Evolutionary conservation across 2,797 vertebrate genomes (phyloP).

Genomic region (Labeo calbasu): DNA sequence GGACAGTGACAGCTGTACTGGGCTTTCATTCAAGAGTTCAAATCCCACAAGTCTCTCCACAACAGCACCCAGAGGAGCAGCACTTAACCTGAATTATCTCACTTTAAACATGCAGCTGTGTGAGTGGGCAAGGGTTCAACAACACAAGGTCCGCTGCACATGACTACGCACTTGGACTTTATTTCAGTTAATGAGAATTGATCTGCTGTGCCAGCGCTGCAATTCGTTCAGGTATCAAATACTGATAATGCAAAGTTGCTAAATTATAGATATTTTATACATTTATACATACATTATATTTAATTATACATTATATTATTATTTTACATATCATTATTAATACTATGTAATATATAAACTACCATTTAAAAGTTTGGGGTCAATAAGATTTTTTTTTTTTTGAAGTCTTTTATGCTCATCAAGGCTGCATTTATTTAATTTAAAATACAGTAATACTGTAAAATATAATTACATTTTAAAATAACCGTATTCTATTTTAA

Average conservation of each 20-base stretch:
- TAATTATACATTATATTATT: neutral
- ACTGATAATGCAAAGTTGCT: neutral
- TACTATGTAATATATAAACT: neutral
- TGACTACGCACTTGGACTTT: neutral
- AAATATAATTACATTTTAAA: too few relatives aligned
- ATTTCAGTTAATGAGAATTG: slow-evolving; percentile 3
- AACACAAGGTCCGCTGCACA: slow-evolving; percentile 2
- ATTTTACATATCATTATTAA: neutral
- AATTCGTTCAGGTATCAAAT: neutral
- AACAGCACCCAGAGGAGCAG: slow-evolving; percentile 34
- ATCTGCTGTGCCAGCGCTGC: neutral
- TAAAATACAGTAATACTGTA: too few relatives aligned
- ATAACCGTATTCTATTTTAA: too few relatives aligned
- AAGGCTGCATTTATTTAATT: neutral
- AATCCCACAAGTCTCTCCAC: slow-evolving; percentile 29
- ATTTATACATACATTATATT: neutral
- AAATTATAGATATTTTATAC: neutral
- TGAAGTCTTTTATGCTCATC: neutral
- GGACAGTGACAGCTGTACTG: slow-evolving; percentile 22
- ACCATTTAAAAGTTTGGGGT: too few relatives aligned
- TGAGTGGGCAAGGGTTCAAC: slow-evolving; percentile 29
- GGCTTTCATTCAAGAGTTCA: slow-evolving; percentile 26
- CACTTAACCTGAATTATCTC: slow-evolving; percentile 47
- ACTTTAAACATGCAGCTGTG: slow-evolving; percentile 40
- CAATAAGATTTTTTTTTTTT: too few relatives aligned